Evolutionary conservation across 1,140 invertebrate genomes (phyloP), one percentile per base, ranked within the genome.

Genomic region (Drosophila prosaltans): DNA sequence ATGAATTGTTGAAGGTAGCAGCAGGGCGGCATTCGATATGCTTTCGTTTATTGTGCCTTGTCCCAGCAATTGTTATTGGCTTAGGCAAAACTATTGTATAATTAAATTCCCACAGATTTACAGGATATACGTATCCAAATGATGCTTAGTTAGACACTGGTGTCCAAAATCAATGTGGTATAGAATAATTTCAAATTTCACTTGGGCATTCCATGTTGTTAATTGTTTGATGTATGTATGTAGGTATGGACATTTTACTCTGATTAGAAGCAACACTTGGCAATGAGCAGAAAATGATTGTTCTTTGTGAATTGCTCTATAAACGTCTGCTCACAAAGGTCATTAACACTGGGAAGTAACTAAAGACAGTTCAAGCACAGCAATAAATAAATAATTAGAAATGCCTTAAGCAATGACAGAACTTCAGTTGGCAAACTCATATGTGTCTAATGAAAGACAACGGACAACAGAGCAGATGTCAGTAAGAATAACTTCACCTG

Each of bases 311-410:
- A 51, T 26, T 51, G 32, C 36, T 3, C 39, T 8, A 74, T 74
- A 9, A 75, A 75, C 45, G 75, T 30, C 51, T 16, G 36, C 16
- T 58, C 32, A 69, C 16, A 60, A 39, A 69, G 74, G 82, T 78
- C 70, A 81, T 71, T 84, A 78, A 71, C 81, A 73, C 45, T 74
- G 59, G 66, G 62, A 60, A 61, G 51, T 54, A 41, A 58, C 39
- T 58, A 58, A 67, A 66, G 51, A 9, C 30, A 66, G 51, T 41
- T 57, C 32, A 9, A 4, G 36, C 60, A 69, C 61, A 36, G 59
- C 62, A 66, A 81, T 81, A 80, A 78, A 78, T 84, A 73, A 79
- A 76, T 64, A 79, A 79, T 85, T 88, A 78, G 48, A 43, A 76
- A 64, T 60, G 74, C 41, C 73, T 24, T 9, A 63, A 36, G 41